A percentile compares a stretch with the other conserved stretches of the same genome.
phyloP scores from a whole-genome alignment of 2,797 vertebrate genomes.

The Sebastes nivosus region DNA sequence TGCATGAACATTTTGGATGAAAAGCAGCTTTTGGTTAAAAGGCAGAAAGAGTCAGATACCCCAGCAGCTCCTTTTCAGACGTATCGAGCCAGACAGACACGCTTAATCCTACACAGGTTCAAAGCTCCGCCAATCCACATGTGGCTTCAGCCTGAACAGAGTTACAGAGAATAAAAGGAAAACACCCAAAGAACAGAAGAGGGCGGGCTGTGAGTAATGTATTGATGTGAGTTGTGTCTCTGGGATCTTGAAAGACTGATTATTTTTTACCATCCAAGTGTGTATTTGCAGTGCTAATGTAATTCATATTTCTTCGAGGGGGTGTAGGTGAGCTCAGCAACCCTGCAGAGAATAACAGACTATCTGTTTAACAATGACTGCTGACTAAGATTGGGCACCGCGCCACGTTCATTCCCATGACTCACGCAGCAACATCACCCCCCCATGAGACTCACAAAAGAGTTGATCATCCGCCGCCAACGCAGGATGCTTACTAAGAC shows the following conservation, averaged over 20 bases:
- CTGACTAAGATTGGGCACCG: conserved; percentile 27
- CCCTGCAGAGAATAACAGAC: neutral
- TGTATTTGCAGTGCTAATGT: conserved; percentile 25
- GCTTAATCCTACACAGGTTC: conserved; percentile 76
- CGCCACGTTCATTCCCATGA: conserved; percentile 29
- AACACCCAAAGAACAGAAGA: conserved; percentile 48
- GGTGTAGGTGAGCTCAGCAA: conserved; percentile 42
- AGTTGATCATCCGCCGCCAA: conserved; percentile 23
- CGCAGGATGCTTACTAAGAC: conserved; percentile 26
- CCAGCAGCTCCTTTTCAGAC: conserved; percentile 40
- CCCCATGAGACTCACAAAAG: conserved; percentile 5
- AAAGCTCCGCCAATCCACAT: conserved; percentile 74
- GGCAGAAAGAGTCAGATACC: conserved; percentile 28
- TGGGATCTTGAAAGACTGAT: conserved; percentile 20
- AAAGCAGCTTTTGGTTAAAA: conserved; percentile 5
- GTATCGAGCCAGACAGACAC: conserved; percentile 71
- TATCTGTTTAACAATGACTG: conserved; percentile 8
- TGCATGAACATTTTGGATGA: conserved; percentile 6
- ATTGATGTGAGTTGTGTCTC: conserved; percentile 42
- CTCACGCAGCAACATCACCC: conserved; percentile 14
- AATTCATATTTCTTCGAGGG: conserved; percentile 44
- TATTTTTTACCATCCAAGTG: conserved; percentile 40
- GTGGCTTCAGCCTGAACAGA: conserved; percentile 79
- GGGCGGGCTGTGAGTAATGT: conserved; percentile 44
- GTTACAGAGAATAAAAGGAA: conserved; percentile 52